Evolutionary conservation across 2,888 invertebrate species (phyloP), one percentile per base, ranked within the genome.

Genomic region (Chrysolina americana): DNA sequence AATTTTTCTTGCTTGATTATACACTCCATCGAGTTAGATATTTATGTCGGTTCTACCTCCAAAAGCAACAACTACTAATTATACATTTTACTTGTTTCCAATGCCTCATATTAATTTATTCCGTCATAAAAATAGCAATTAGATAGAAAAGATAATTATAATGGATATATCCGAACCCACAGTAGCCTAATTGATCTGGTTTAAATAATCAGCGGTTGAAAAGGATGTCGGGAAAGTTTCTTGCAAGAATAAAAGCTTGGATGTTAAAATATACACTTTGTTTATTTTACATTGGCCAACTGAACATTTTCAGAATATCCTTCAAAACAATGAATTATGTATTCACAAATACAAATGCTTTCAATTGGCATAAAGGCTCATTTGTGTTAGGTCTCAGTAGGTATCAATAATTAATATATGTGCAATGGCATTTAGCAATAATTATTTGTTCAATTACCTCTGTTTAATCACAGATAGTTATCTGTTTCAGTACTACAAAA

Each of bases 181-280:
- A 59, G 71, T 65, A 71, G 71, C 59, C 66, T 66, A 66, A 71
- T 71, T 71, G 65, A 71, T 59, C 71, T 71, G 66, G 47, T 36
- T 66, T 41, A 62, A 66, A 65, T 71, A 71, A 71, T 71, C 47
- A 56, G 41, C 21, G 36, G 62, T 53, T 71, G 59, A 62, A 56
- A 66, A 59, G 36, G 48, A 65, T 71, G 65, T 66, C 50, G 23
- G 19, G 66, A 36, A 66, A 66, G 50, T 50, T 50, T n/a, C 66
- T 66, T 28, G 36, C 50, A 66, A 66, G 9, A 36, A 36, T 50
- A 41, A 66, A 50, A 28, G 50, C 19, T 66, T n/a, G 10, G 36
- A 28, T 50, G 10, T 36, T 48, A 44, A 53, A 59, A 28, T 59
- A 28, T n/a, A 28, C 28, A 15, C 36, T 6, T 10, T 15, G 36